These are phyloP conservation scores for Esox lucius DNA, from an alignment of 2,797 vertebrate species.

Conservation along the genomic window DNA sequence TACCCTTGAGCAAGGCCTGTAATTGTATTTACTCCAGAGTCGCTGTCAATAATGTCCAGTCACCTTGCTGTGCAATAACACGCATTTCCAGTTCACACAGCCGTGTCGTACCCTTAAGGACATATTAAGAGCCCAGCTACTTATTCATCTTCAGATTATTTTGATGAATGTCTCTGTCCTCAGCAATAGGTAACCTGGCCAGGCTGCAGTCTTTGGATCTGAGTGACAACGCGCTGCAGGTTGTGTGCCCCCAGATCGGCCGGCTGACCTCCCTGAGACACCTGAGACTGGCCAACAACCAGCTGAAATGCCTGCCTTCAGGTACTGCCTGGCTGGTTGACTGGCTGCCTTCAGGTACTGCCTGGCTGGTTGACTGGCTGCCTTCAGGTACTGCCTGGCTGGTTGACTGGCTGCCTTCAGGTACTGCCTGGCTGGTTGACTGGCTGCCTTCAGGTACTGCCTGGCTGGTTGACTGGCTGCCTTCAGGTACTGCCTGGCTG, in stretches of 20 bases:
- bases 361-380: too few relatives aligned
- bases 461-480: too few relatives aligned
- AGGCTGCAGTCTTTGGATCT: slow-evolving; percentile 94
- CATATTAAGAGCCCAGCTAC: neutral
- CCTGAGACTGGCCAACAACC: slow-evolving; percentile 91
- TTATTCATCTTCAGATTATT: too few relatives aligned
- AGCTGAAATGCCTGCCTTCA: slow-evolving; percentile 80
- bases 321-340: neutral
- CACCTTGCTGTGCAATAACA: too few relatives aligned
- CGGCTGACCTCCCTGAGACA: slow-evolving; percentile 89
- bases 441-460: too few relatives aligned
- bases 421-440: too few relatives aligned
- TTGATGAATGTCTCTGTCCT: slow-evolving; percentile 2
- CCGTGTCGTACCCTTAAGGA: neutral
- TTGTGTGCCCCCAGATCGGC: slow-evolving; percentile 94
- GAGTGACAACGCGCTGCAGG: slow-evolving; percentile 92
- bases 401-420: too few relatives aligned
- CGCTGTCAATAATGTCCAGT: neutral
- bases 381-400: too few relatives aligned
- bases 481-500: too few relatives aligned
- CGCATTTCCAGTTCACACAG: too few relatives aligned
- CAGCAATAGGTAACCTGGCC: slow-evolving; percentile 91
- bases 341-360: neutral
- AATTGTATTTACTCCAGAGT: too few relatives aligned
- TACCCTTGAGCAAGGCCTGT: too few relatives aligned